Conservation (phyloP, 2,888 invertebrate genomes). For the Drosophila picticornis region DNA sequence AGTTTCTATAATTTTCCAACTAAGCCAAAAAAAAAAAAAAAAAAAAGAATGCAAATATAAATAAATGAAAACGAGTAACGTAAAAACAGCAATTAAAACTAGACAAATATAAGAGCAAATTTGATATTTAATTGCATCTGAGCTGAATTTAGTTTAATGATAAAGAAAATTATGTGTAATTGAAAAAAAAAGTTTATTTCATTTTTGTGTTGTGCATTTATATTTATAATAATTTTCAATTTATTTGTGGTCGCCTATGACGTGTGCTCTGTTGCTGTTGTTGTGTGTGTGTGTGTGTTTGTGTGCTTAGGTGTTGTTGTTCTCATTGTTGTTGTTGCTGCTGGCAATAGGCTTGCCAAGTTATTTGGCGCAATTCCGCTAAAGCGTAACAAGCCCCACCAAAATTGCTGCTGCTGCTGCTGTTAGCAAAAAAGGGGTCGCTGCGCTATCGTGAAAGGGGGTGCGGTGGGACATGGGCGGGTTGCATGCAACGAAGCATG, state of each 20-base stretch:
- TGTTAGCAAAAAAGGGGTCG: slow-evolving; percentile 25
- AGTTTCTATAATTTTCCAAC: slow-evolving; percentile 7
- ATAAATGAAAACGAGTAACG: background rate
- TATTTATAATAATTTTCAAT: slow-evolving; percentile 40
- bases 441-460: background rate
- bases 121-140: background rate
- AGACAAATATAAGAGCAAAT: background rate
- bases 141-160: background rate
- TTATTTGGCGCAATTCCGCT: slow-evolving; percentile 78
- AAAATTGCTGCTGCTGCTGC: slow-evolving; percentile 26
- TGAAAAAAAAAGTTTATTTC: slow-evolving; percentile 21
- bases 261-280: slow-evolving; percentile 20
- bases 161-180: slow-evolving; percentile 11
- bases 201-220: slow-evolving; percentile 29
- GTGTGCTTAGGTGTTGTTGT: slow-evolving; percentile 19
- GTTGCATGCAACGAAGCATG: slow-evolving; percentile 62
- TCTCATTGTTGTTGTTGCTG: slow-evolving; percentile 22
- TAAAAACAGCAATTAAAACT: background rate
- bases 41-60: background rate
- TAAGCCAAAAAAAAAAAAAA: slow-evolving; percentile 7
- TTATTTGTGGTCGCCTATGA: slow-evolving; percentile 31
- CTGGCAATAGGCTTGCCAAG: slow-evolving; percentile 64
- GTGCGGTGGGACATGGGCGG: background rate
- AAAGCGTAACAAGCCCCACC: slow-evolving; percentile 71
- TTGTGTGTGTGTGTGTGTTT: background rate